A percentile compares a stretch with the other conserved stretches of the same genome.
Evolutionary conservation across 1,140 invertebrate species (phyloP).

Genomic region (Branchinecta lynchi): DNA sequence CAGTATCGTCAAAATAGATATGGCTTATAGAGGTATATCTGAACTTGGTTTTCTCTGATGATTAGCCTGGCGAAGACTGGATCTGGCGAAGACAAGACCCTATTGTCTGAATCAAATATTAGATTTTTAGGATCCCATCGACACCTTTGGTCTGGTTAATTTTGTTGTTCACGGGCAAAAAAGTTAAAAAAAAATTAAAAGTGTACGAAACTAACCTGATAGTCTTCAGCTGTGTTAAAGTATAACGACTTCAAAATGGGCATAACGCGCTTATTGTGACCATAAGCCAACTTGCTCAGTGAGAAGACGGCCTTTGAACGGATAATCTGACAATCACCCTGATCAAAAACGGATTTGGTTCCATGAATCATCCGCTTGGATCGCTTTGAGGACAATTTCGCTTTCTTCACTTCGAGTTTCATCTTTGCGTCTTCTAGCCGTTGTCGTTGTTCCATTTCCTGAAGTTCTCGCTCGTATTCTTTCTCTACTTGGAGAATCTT

Average conservation of each 20-base stretch:
- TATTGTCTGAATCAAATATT: no score
- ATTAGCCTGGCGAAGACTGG: no score
- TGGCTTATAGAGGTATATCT: no score
- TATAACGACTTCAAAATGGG: neutral
- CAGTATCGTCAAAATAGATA: no score
- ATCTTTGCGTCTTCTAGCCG: neutral
- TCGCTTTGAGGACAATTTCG: neutral
- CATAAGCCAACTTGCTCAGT: neutral
- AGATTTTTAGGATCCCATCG: no score
- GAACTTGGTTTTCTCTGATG: no score
- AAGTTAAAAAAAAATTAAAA: no score
- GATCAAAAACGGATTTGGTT: neutral
- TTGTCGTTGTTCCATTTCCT: neutral
- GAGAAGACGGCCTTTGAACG: neutral
- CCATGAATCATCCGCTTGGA: neutral
- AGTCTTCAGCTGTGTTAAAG: neutral
- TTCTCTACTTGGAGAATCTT: neutral
- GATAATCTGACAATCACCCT: neutral
- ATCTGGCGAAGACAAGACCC: no score
- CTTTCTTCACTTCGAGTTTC: neutral
- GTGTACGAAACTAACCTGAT: neutral
- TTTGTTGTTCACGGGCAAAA: no score
- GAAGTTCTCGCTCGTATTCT: neutral
- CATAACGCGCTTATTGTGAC: neutral
- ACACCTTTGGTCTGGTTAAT: no score